phyloP scores from a whole-genome alignment of 1,140 invertebrate genomes.

The Drosophila fuyamai region DNA sequence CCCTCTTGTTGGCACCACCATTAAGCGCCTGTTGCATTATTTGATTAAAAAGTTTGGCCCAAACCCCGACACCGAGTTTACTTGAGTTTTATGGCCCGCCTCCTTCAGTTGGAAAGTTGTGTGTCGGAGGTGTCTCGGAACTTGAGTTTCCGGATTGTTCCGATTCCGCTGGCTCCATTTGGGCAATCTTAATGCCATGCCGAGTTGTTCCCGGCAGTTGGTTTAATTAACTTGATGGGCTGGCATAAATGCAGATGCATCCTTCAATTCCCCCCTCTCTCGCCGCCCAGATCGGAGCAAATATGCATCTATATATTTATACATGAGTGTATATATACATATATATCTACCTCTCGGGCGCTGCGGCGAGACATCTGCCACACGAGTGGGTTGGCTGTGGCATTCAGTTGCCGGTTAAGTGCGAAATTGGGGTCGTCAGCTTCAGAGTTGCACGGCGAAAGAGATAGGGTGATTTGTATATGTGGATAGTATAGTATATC shows the following conservation, averaged over 20 bases:
- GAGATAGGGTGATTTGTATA: neutral
- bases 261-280: neutral
- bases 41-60: constrained; percentile 58
- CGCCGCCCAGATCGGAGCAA: neutral
- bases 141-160: constrained; percentile 28
- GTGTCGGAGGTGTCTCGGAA: constrained; percentile 19
- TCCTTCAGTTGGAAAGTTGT: constrained; percentile 11
- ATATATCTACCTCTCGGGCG: neutral
- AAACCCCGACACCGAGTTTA: constrained; percentile 11
- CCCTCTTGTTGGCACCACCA: too few relatives aligned
- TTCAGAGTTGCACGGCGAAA: constrained; percentile 15
- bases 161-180: constrained; percentile 9
- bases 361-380: constrained; percentile 42
- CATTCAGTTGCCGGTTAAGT: constrained; percentile 57
- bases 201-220: constrained; percentile 1
- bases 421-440: constrained; percentile 70
- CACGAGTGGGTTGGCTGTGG: constrained; percentile 37
- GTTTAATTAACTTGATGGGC: constrained; percentile 58
- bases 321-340: neutral
- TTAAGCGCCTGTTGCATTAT: constrained; percentile 40
- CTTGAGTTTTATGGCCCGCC: constrained; percentile 7
- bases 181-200: constrained; percentile 2
- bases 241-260: constrained; percentile 33
- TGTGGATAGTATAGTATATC: too few relatives aligned
- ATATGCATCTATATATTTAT: neutral